Base-by-base conservation (phyloP, 2,888 invertebrate species). In the Acronicta aceris region DNA sequence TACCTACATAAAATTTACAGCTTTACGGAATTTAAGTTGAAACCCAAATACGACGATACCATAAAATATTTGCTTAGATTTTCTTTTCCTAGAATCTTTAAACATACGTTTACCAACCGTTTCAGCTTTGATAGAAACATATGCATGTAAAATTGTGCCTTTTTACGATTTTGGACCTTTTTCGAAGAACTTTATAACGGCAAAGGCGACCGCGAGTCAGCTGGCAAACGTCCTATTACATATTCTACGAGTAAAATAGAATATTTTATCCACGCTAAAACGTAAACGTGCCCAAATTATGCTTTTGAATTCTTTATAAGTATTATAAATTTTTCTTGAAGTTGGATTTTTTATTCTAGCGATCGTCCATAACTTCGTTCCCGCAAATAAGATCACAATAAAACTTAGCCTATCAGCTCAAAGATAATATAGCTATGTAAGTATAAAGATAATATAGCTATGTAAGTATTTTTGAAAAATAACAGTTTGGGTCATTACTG, bases 151-250 rank as follows among this genome's bases (percentile, higher is more conserved):
- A 60, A 60, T 53, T 49, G 48, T 42, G 59, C 51, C 38, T 52
- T 72, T 69, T 69, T 72, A 72, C 68, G 68, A 69, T 55, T 66
- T 52, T 60, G 52, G 45, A 47, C 60, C 67, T 72, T 55, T 67
- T 69, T 54, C 36, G 21, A 52, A 60, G 67, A 60, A 72, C 51
- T 55, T 60, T 55, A 66, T 59, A 71, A 65, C 66, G 51, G 13
- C 72, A 48, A 48, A 59, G 41, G 36, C 36, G 51, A 49, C 52
- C 41, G 65, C 45, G 69, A 70, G 69, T 62, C 73, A 70, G 73
- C 73, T 72, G 68, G 69, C 73, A 67, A 57, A 47, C 56, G 73
- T 51, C 62, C 56, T 67, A 42, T 70, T 72, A 50, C 53, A 67
- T 57, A 67, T 69, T 61, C 73, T 56, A 67, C 61, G 50, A 65